Percentiles rank a stretch among this genome's conserved stretches.
Evolutionary conservation across 2,797 vertebrate species (phyloP).

Genomic region (Myotis myotis): DNA sequence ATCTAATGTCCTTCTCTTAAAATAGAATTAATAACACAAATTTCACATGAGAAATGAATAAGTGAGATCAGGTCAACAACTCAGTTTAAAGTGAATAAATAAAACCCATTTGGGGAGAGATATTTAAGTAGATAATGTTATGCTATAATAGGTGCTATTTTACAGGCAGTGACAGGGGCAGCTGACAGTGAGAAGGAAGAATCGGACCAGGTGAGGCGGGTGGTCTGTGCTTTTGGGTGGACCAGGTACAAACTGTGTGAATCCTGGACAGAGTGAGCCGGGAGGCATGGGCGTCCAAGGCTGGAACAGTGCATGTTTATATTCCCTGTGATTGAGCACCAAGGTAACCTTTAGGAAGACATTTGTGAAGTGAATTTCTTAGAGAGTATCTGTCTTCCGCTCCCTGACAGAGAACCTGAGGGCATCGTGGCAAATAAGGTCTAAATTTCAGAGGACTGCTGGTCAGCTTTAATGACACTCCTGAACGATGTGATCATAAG

Average conservation of each 20-base stretch:
- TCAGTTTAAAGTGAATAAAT: neutral
- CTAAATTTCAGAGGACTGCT: neutral
- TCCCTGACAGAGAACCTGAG: neutral
- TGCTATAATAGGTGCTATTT: neutral
- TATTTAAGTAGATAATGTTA: neutral
- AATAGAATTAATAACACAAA: neutral
- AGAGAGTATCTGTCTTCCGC: neutral
- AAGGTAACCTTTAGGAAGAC: neutral
- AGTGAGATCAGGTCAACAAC: neutral
- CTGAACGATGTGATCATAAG: neutral
- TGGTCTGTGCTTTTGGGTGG: neutral
- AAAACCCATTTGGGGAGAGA: neutral
- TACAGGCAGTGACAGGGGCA: neutral
- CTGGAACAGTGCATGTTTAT: no score
- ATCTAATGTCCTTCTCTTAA: neutral
- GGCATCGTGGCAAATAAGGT: neutral
- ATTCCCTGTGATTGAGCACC: neutral
- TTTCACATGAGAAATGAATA: neutral
- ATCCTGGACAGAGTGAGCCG: neutral
- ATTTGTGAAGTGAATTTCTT: neutral
- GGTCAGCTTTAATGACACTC: neutral
- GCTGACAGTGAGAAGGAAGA: neutral
- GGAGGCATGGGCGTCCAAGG: fast-evolving
- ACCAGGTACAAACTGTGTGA: neutral
- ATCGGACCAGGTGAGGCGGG: neutral